Percentiles rank a stretch among this genome's conserved stretches.
phyloP scores from a whole-genome alignment of 2,113 vertebrate genomes.

The Oncorhynchus mykiss region DNA sequence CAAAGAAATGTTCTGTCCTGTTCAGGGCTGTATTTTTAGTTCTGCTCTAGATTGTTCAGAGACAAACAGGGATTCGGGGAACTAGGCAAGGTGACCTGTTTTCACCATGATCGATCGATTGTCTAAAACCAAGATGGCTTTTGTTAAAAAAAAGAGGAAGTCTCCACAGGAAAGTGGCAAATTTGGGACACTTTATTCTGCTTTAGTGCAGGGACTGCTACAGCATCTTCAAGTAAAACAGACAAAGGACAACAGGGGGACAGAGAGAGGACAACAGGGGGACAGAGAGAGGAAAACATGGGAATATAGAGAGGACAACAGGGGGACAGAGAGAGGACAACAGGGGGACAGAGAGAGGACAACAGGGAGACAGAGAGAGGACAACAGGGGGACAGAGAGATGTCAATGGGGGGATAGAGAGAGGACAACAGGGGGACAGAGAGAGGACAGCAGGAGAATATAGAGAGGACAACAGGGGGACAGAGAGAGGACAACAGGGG shows the following conservation, averaged over 20 bases:
- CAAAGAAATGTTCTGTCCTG: slow-evolving; percentile 22
- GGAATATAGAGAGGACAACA: background rate
- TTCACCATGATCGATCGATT: slow-evolving; percentile 56
- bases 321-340: background rate
- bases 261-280: background rate
- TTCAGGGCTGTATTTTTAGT: slow-evolving; percentile 74
- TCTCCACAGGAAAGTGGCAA: slow-evolving; percentile 26
- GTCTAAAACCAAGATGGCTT: slow-evolving; percentile 50
- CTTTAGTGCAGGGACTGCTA: slow-evolving; percentile 31
- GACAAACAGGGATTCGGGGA: slow-evolving; percentile 41
- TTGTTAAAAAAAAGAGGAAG: slow-evolving; percentile 29
- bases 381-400: too few species aligned
- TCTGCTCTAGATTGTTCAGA: slow-evolving; percentile 54
- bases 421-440: too few species aligned
- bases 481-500: background rate
- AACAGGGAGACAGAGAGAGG: too few species aligned
- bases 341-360: too few species aligned
- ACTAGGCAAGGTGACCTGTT: slow-evolving; percentile 72
- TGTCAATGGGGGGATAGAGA: too few species aligned
- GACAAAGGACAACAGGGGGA: too few species aligned
- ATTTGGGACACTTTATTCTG: slow-evolving; percentile 67
- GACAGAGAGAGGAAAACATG: too few species aligned
- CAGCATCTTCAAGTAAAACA: slow-evolving; percentile 28
- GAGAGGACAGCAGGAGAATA: background rate
- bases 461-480: too few species aligned